phyloP scores from a whole-genome alignment of 2,797 vertebrate species.

The Sebastes steindachneri region DNA sequence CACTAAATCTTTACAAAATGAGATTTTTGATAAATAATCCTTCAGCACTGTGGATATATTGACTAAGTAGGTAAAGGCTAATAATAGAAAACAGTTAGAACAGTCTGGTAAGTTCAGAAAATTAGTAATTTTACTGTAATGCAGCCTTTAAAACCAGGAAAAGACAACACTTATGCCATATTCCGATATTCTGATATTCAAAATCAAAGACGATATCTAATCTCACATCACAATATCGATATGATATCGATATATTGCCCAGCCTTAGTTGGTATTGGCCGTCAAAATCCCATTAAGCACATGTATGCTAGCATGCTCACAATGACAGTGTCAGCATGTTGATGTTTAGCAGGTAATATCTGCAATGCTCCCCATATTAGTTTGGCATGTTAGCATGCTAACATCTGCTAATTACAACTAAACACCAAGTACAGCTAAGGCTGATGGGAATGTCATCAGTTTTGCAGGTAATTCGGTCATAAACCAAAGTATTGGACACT shows the following conservation, averaged over 20 bases:
- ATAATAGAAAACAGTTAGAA: background rate
- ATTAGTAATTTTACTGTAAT: background rate
- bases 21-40: background rate
- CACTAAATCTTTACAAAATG: too few species aligned
- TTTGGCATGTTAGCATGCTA: background rate
- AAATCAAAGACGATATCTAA: background rate
- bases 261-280: background rate
- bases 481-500: too few species aligned
- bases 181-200: background rate
- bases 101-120: background rate
- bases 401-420: background rate
- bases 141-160: background rate
- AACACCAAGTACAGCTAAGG: background rate
- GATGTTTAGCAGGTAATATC: background rate
- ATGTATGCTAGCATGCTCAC: background rate
- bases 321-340: background rate
- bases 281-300: background rate
- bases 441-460: background rate
- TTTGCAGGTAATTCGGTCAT: background rate
- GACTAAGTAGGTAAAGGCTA: background rate
- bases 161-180: background rate
- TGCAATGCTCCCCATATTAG: background rate
- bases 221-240: background rate
- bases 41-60: background rate
- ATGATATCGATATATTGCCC: too few species aligned